Base-by-base conservation (phyloP, 2,888 invertebrate species). In the Empis stercorea region DNA sequence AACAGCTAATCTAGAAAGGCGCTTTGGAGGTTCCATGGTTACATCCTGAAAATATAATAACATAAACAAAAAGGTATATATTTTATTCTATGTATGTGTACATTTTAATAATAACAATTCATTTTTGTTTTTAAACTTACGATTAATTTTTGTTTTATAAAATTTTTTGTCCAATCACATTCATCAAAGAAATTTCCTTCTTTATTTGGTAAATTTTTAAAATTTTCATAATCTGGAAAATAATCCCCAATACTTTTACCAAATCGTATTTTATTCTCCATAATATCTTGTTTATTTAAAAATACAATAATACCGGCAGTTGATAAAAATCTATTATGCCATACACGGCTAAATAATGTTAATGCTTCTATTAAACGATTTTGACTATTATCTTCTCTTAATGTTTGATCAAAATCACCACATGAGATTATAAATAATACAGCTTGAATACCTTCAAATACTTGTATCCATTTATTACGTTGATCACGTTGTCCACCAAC, bases 401-500 rank as follows among this genome's bases (percentile, higher is more conserved):
- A 63, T 3, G 72, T 79, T 68, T 82, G 82, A 65, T 88, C 87
- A 61, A 84, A 88, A 65, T 86, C 84, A 56, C 84, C 84, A 56
- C 81, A 79, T 2, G 87, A 86, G 23, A 85, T 84, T 48, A 88
- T 65, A 63, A 87, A 88, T 62, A 88, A 74, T 43, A 88, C 81
- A 1, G 86, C 86, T 56, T 85, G 78, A 54, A 87, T 85, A 3
- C 84, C 86, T 63, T 86, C 87, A 59, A 88, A 88, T 1, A 84
- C 84, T 76, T 81, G 81, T 55, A 88, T 86, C 88, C 88, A 88
- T 64, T 87, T 87, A 56, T 81, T 81, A 48, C 87, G 71, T 59
- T 87, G 84, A 11, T 86, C 87, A 48, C 84, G 70, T 63, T 88
- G 88, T 0, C 88, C 88, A 0, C 88, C 88, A 1, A 88, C 88